Base-by-base conservation (phyloP, 2,888 invertebrate species). In the Mythimna vitellina region DNA sequence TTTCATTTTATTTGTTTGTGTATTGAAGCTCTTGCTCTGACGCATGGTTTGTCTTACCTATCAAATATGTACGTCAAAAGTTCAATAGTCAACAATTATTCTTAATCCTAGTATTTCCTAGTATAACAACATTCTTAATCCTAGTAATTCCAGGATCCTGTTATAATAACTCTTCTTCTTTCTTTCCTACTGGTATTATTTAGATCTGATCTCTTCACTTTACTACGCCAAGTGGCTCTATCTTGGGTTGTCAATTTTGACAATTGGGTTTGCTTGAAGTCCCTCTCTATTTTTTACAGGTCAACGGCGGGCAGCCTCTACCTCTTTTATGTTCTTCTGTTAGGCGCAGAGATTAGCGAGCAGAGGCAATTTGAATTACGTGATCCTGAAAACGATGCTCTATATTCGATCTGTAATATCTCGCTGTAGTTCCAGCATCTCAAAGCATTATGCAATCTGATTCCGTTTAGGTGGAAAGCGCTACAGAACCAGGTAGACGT, bases 1-100 rank as follows among this genome's bases (percentile, higher is more conserved):
- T 4, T 51, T 29, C 29, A 29, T 29, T 29, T 29, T 20, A 46
- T 29, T 0, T 22, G 3, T 4, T 51, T 29, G 5, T 35, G 60
- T 56, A 14, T 72, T 4, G 6, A 12, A 56, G 10, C 35, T 56
- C 17, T 32, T 49, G 5, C 46, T 12, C 20, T 77, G 60, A 69
- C 60, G 60, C 53, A 54, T 54, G 14, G 46, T 17, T 29, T 53
- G 56, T 38, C 17, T 53, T 35, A 20, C 61, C 42, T 25, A 60
- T 14, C 20, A n/a, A 22, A 32, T 46, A 46, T 1, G n/a, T 58
- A 65, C 35, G 32, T 65, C 72, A 54, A 53, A 58, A 53, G 35
- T 51, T 25, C 14, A 25, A 29, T 29, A 25, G 49, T 57, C 7
- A 35, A 38, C 22, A 46, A 38, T 53, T 38, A 12, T 29, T 22